Conservation (phyloP, 2,113 vertebrate genomes). For the Megaceryle torquata region DNA sequence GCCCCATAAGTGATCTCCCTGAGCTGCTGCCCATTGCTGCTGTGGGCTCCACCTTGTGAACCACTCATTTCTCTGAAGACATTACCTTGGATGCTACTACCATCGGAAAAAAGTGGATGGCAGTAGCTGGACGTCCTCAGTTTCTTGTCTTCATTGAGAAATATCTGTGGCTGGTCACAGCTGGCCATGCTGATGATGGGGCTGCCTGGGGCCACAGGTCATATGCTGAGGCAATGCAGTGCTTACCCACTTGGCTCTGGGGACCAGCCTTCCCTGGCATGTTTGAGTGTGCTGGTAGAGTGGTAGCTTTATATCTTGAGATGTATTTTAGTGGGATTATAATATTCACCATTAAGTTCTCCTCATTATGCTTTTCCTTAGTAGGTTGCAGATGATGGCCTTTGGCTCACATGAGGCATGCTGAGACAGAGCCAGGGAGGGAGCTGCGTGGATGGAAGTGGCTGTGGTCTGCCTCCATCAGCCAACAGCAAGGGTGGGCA, state of each 20-base stretch:
- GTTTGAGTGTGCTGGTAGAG: background rate
- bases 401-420: background rate
- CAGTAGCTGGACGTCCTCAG: background rate
- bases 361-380: background rate
- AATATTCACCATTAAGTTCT: background rate
- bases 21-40: background rate
- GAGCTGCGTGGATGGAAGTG: background rate
- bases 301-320: background rate
- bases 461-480: background rate
- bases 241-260: accelerated
- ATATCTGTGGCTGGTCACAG: background rate
- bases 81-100: background rate
- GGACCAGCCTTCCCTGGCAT: background rate
- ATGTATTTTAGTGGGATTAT: background rate
- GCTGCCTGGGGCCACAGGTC: background rate
- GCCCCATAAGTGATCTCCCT: background rate
- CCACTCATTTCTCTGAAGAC: background rate
- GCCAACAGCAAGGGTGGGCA: background rate
- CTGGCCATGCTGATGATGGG: accelerated
- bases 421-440: background rate
- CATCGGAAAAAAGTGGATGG: background rate
- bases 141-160: background rate
- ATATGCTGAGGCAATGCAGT: accelerated
- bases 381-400: background rate
- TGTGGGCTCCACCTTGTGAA: accelerated